These are phyloP conservation scores for Drosophila peninsularis DNA, from an alignment of 2,888 invertebrate species.

Conservation along the genomic window DNA sequence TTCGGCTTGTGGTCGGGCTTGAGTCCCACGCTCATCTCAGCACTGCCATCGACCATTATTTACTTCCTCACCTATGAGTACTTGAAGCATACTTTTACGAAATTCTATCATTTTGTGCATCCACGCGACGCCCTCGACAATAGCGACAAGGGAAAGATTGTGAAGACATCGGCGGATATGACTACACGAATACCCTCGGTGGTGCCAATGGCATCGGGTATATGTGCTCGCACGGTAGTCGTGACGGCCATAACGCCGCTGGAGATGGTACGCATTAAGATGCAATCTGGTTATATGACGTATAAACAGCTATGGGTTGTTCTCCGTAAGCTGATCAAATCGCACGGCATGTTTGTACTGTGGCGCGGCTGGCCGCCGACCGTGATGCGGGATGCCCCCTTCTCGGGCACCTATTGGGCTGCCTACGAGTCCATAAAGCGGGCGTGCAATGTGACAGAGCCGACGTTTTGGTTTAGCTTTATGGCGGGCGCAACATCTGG, in stretches of 20 bases:
- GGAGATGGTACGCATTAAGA: slow-evolving; percentile 97
- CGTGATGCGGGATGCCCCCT: slow-evolving; percentile 68
- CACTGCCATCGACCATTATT: slow-evolving; percentile 96
- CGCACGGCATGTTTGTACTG: slow-evolving; percentile 90
- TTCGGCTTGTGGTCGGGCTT: slow-evolving; percentile 97
- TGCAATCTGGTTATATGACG: slow-evolving; percentile 95
- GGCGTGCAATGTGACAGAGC: slow-evolving; percentile 84
- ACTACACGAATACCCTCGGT: slow-evolving; percentile 35
- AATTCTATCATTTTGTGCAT: slow-evolving; percentile 30
- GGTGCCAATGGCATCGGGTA: slow-evolving; percentile 91
- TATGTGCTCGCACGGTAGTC: slow-evolving; percentile 91
- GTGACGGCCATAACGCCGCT: slow-evolving; percentile 95
- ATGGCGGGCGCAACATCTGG: slow-evolving; percentile 63
- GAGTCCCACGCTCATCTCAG: slow-evolving; percentile 96
- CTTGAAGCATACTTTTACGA: slow-evolving; percentile 88
- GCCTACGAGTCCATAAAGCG: slow-evolving; percentile 91
- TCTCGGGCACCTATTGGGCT: slow-evolving; percentile 94
- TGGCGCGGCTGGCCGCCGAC: slow-evolving; percentile 88
- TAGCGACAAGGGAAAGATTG: background rate
- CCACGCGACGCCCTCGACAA: background rate
- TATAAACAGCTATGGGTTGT: slow-evolving; percentile 87
- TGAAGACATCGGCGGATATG: background rate
- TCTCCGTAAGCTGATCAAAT: slow-evolving; percentile 86
- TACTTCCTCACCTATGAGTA: slow-evolving; percentile 98
- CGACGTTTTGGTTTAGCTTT: slow-evolving; percentile 62